Percentiles rank a stretch among this genome's conserved stretches.
Conservation (phyloP, 2,113 vertebrate species). For the Lanius ludovicianus region DNA sequence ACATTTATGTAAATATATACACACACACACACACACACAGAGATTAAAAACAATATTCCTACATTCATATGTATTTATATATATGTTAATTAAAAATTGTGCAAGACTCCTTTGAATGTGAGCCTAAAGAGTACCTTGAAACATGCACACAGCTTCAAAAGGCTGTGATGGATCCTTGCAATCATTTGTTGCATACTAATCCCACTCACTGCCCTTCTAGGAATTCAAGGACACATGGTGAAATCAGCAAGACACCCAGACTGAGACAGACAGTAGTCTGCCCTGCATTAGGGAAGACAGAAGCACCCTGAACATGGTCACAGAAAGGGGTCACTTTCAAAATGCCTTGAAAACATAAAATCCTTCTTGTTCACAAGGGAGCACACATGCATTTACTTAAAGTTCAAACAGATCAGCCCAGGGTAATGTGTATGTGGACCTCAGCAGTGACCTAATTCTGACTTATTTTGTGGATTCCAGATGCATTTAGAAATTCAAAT, state of each 20-base stretch:
- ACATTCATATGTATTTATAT: not conserved
- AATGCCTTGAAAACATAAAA: not conserved
- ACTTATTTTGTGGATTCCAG: not conserved
- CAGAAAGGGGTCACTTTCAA: accelerated
- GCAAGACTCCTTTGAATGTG: not conserved
- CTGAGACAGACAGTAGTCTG: not conserved
- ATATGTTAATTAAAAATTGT: not conserved
- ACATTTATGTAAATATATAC: not conserved
- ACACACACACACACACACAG: accelerated
- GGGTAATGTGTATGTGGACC: not conserved
- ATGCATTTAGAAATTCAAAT: not conserved
- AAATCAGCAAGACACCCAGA: not conserved
- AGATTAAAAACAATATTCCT: not conserved
- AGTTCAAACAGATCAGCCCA: not conserved
- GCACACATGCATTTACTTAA: not conserved
- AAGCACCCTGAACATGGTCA: not conserved
- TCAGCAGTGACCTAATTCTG: not conserved
- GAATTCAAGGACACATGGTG: not conserved
- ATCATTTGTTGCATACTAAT: not conserved
- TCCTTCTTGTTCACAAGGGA: not conserved
- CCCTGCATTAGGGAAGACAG: not conserved
- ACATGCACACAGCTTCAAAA: not conserved
- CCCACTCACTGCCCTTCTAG: not conserved
- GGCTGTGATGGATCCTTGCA: not conserved
- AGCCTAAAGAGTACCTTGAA: not conserved